Evolutionary conservation across 2,113 vertebrate genomes (phyloP).

Genomic region (Chaetodon auriga): DNA sequence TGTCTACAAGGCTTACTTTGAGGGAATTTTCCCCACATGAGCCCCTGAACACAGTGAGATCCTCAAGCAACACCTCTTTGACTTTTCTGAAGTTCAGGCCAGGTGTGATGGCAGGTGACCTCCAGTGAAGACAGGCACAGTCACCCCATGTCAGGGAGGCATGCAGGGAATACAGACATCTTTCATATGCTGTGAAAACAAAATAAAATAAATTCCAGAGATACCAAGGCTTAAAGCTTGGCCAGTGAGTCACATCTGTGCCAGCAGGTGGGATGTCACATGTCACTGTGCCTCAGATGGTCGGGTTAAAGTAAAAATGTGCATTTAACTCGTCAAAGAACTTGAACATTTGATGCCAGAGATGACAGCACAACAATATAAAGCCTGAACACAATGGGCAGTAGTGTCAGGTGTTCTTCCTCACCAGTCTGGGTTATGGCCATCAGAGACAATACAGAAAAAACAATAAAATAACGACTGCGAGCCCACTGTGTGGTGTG

Average conservation of each 20-base stretch:
- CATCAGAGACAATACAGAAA: neutral
- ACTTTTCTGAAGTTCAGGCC: conserved; percentile 43
- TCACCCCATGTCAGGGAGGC: neutral
- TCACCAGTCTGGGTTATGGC: neutral
- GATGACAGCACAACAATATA: neutral
- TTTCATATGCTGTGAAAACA: conserved; percentile 3
- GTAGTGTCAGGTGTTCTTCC: neutral
- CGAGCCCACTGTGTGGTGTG: neutral
- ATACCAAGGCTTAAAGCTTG: neutral
- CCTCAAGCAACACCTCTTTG: conserved; percentile 33
- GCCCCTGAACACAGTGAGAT: conserved; percentile 22
- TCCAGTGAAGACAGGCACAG: conserved; percentile 7
- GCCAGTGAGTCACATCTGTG: neutral
- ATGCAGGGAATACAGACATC: neutral
- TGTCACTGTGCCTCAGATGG: neutral
- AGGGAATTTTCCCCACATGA: conserved; percentile 56
- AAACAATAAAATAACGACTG: no score
- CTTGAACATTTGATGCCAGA: neutral
- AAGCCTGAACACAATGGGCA: neutral
- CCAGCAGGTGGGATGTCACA: neutral
- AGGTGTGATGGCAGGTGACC: conserved; percentile 28
- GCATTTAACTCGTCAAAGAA: conserved; percentile 1
- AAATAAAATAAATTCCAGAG: neutral
- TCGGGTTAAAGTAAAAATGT: neutral
- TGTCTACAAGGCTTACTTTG: conserved; percentile 70